A percentile compares a stretch with the other conserved stretches of the same genome.
Conservation (phyloP, 2,113 vertebrate genomes). For the Prinia subflava region DNA sequence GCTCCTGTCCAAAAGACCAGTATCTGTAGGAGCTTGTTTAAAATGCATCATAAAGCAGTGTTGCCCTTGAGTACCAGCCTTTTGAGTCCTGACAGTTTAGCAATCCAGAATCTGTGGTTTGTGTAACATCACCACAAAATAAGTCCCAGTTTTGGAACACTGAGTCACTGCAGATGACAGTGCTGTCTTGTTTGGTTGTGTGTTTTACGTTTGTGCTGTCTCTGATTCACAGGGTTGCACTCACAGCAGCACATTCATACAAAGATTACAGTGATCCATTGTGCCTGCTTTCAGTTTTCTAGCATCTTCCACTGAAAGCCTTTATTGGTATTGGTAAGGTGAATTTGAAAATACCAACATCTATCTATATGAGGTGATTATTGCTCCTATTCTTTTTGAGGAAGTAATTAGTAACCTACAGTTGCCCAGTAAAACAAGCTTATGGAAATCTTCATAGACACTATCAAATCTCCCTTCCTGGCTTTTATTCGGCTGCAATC, state of each 20-base stretch:
- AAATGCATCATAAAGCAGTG: background rate
- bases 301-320: background rate
- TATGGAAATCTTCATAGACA: background rate
- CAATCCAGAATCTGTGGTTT: background rate
- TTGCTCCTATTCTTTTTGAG: background rate
- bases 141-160: background rate
- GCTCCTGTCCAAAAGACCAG: background rate
- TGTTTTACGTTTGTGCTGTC: background rate
- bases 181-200: background rate
- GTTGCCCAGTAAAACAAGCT: background rate
- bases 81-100: background rate
- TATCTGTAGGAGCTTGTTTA: background rate
- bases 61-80: background rate
- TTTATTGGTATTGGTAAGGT: background rate
- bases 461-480: background rate
- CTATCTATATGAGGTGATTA: background rate
- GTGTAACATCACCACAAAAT: background rate
- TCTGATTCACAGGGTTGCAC: background rate
- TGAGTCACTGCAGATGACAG: background rate
- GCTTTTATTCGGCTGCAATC: background rate
- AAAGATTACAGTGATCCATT: background rate
- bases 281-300: background rate
- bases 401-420: background rate
- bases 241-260: background rate
- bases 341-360: background rate